Evolutionary conservation across 2,113 vertebrate genomes (phyloP).

Genomic region (Nicator chloris): DNA sequence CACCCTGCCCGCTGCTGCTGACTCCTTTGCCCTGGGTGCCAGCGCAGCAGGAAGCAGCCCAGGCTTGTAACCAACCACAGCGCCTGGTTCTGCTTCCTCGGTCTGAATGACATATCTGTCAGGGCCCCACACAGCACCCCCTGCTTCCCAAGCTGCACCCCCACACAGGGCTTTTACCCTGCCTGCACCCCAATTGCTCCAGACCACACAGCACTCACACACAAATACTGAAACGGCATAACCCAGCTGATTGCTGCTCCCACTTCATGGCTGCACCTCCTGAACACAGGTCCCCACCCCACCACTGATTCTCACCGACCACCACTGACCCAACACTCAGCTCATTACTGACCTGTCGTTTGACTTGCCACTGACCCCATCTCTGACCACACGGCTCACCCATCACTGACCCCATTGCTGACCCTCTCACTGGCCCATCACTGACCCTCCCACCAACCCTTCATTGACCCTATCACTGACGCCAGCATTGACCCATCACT

Average conservation of each 20-base stretch:
- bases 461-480: too few relatives aligned
- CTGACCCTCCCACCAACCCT: not conserved
- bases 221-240: fast-evolving
- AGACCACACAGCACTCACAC: not conserved
- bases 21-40: not conserved
- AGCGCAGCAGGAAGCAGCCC: not conserved
- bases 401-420: not conserved
- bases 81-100: not conserved
- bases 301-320: not conserved
- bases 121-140: not conserved
- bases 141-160: not conserved
- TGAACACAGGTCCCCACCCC: not conserved
- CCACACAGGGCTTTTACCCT: not conserved
- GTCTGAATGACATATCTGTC: not conserved
- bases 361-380: not conserved
- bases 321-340: not conserved
- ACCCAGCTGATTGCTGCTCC: not conserved
- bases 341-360: not conserved
- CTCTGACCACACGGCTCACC: not conserved
- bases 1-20: not conserved
- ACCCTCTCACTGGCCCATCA: not conserved
- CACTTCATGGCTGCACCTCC: not conserved
- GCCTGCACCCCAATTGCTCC: not conserved
- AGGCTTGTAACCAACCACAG: not conserved
- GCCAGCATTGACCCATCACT: too few relatives aligned